phyloP scores from a whole-genome alignment of 2,888 invertebrate species.

The Cylindroiulus punctatus region DNA sequence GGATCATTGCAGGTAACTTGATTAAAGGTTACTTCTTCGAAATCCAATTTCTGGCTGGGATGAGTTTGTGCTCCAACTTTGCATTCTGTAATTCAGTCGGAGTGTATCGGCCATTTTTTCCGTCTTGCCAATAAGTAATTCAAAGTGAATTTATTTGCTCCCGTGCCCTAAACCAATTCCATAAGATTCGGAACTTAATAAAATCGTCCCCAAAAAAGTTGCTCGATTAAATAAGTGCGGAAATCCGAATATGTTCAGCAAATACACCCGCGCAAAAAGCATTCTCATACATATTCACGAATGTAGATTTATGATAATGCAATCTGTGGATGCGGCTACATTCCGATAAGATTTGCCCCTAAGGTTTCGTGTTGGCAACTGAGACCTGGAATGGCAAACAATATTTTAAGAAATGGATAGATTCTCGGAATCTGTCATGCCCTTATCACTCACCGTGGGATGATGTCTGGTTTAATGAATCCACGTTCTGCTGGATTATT shows the following conservation, averaged over 20 bases:
- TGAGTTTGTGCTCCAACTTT: not conserved
- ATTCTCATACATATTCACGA: conserved; percentile 6
- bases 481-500: no score
- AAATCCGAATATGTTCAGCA: not conserved
- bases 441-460: no score
- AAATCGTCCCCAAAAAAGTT: not conserved
- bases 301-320: conserved; percentile 33
- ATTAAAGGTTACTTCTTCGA: not conserved
- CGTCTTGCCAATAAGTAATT: not conserved
- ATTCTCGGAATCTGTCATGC: no score
- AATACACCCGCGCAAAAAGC: not conserved
- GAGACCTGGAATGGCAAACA: not conserved
- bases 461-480: no score
- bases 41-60: not conserved
- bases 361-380: not conserved
- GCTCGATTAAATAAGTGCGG: not conserved
- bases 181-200: not conserved
- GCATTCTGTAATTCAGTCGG: not conserved
- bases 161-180: not conserved
- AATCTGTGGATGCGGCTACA: not conserved
- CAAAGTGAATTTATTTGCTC: not conserved
- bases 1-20: not conserved
- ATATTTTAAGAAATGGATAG: no score
- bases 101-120: not conserved
- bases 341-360: not conserved